phyloP scores from a whole-genome alignment of 1,140 invertebrate genomes.

The Eupristina koningsbergeri region DNA sequence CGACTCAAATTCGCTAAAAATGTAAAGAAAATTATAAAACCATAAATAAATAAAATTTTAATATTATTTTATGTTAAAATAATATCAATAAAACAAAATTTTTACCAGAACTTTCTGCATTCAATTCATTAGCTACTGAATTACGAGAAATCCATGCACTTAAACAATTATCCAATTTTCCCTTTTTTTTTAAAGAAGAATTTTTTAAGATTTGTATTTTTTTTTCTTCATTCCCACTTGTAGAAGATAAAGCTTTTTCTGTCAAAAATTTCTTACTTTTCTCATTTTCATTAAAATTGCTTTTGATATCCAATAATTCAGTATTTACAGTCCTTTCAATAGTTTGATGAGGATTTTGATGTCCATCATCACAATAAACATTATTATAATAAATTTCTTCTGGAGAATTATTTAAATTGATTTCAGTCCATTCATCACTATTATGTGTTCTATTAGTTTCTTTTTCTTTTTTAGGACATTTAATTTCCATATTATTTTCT shows the following conservation, averaged over 20 bases:
- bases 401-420: constrained; percentile 71
- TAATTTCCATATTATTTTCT: constrained; percentile 59
- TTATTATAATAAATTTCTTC: constrained; percentile 67
- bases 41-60: neutral
- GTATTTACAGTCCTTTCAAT: constrained; percentile 66
- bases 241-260: constrained; percentile 68
- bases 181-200: constrained; percentile 67
- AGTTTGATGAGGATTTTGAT: constrained; percentile 70
- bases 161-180: constrained; percentile 67
- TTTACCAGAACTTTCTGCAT: constrained; percentile 64
- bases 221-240: constrained; percentile 62
- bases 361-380: constrained; percentile 69
- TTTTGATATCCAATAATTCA: constrained; percentile 48
- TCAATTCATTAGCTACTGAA: constrained; percentile 64
- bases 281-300: constrained; percentile 24
- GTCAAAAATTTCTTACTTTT: constrained; percentile 61
- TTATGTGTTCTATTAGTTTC: constrained; percentile 55
- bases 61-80: neutral
- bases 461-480: constrained; percentile 54
- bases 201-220: constrained; percentile 67
- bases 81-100: constrained; percentile 21
- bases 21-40: neutral
- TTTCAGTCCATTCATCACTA: constrained; percentile 74
- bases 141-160: constrained; percentile 72
- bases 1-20: constrained; percentile 68